Evolutionary conservation across 1,140 invertebrate genomes (phyloP).

Genomic region (silkworm (Bombyx mori)): ASM3026992v2 NC_085130.1:12199501-12200000

Average conservation of each 20-base stretch:
- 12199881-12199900: slow-evolving; percentile 8
- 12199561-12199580: slow-evolving; percentile 7
- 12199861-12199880: slow-evolving; percentile 6
- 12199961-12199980: slow-evolving; percentile 8
- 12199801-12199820: slow-evolving; percentile 8
- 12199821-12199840: slow-evolving; percentile 6
- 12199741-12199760: slow-evolving; percentile 4
- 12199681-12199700: slow-evolving; percentile 6
- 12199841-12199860: slow-evolving; percentile 6
- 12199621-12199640: slow-evolving; percentile 7
- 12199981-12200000: slow-evolving; percentile 6
- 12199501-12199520: slow-evolving; percentile 4
- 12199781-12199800: slow-evolving; percentile 5
- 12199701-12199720: slow-evolving; percentile 5
- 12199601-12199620: slow-evolving; percentile 5
- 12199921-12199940: slow-evolving; percentile 3
- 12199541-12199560: slow-evolving; percentile 6
- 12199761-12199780: slow-evolving; percentile 1
- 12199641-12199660: slow-evolving; percentile 5
- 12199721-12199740: slow-evolving; percentile 2
- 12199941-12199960: slow-evolving; percentile 4
- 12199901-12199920: slow-evolving; percentile 7
- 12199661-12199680: slow-evolving; percentile 4
- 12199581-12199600: slow-evolving; percentile 9
- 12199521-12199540: slow-evolving; percentile 5